These are phyloP conservation scores for Herpailurus yagouaroundi DNA, from an alignment of 2,113 vertebrate species.

Conservation along the genomic window DNA sequence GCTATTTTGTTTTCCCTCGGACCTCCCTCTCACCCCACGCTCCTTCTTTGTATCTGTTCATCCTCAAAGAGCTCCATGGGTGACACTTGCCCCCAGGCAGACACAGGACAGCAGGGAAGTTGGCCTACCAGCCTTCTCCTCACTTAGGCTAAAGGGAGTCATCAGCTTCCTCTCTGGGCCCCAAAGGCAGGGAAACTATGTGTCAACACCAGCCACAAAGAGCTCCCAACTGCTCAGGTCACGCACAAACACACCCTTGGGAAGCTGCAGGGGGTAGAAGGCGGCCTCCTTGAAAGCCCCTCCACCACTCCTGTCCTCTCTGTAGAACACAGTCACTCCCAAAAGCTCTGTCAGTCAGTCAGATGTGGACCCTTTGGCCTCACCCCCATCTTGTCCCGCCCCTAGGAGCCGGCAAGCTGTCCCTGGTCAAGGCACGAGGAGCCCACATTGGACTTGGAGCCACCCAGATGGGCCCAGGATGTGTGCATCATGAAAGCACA, in stretches of 20 bases:
- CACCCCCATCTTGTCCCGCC: neutral
- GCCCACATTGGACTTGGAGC: neutral
- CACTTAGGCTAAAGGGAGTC: conserved; percentile 10
- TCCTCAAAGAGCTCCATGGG: neutral
- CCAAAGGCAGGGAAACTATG: neutral
- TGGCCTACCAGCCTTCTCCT: neutral
- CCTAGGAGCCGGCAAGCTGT: neutral
- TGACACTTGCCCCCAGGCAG: neutral
- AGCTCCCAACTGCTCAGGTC: neutral
- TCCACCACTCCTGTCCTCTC: neutral
- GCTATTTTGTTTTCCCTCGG: neutral
- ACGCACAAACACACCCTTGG: neutral
- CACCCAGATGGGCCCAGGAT: neutral
- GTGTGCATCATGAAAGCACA: neutral
- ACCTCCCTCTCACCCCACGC: neutral
- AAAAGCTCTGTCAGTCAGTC: neutral
- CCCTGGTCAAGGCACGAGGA: neutral
- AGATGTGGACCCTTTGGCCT: neutral
- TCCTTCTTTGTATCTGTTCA: conserved; percentile 4
- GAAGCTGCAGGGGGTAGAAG: neutral
- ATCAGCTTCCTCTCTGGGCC: neutral
- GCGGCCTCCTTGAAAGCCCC: neutral
- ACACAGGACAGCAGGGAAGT: neutral
- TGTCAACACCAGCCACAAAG: neutral
- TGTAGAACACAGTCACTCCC: neutral